Evolutionary conservation across 2,888 invertebrate species (phyloP).

Genomic region (Drosophila nigricruria): DNA sequence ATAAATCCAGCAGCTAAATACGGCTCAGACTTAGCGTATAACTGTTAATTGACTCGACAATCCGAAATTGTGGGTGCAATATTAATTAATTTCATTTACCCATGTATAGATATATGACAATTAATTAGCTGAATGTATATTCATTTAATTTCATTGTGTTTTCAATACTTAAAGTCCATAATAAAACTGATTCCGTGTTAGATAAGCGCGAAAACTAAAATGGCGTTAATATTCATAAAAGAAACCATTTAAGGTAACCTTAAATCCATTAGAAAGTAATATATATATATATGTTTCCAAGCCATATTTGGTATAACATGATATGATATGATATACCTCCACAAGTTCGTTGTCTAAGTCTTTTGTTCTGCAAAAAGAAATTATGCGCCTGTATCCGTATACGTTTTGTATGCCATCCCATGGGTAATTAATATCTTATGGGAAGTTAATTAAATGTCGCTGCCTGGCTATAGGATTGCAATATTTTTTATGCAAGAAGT

Average conservation of each 20-base stretch:
- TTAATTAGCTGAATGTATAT: background rate
- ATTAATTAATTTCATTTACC: slow-evolving; percentile 1
- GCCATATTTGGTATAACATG: background rate
- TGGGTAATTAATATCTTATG: slow-evolving; percentile 75
- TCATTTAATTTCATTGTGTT: background rate
- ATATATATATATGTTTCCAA: background rate
- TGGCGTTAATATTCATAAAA: background rate
- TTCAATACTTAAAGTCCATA: background rate
- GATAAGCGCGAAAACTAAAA: slow-evolving; percentile 1
- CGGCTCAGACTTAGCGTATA: slow-evolving; percentile 5
- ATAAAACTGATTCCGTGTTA: background rate
- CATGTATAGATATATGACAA: background rate
- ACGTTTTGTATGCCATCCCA: slow-evolving; percentile 31
- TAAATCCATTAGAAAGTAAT: background rate
- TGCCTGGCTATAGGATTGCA: slow-evolving; percentile 44
- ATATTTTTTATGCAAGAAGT: slow-evolving; percentile 39
- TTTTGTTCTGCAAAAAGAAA: slow-evolving; percentile 38
- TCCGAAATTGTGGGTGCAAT: slow-evolving; percentile 15
- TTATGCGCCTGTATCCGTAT: slow-evolving; percentile 18
- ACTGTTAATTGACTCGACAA: slow-evolving; percentile 29
- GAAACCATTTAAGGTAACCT: background rate
- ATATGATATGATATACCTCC: background rate
- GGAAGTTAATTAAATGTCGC: slow-evolving; percentile 70
- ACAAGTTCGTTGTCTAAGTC: slow-evolving; percentile 39
- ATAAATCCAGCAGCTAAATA: slow-evolving; percentile 14